These are phyloP conservation scores for Ochropleura plecta DNA, from an alignment of 2,888 invertebrate genomes.

Conservation along the genomic window DNA sequence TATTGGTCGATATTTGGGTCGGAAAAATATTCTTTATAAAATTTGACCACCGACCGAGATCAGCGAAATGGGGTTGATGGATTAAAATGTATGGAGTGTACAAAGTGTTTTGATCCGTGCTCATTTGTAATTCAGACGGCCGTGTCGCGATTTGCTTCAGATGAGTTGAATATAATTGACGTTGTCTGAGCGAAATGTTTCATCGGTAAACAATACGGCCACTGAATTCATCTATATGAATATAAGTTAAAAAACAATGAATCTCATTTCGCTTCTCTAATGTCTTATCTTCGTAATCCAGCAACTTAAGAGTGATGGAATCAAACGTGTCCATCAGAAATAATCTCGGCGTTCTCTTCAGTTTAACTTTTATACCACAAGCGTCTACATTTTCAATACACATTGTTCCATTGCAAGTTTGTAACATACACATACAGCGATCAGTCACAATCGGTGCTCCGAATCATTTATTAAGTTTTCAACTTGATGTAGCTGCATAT, in stretches of 20 bases:
- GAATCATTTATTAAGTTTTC: constrained; percentile 29
- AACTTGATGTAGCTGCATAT: constrained; percentile 27
- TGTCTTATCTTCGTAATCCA: neutral
- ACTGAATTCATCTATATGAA: constrained; percentile 59
- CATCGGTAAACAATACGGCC: constrained; percentile 65
- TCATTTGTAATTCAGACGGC: constrained; percentile 76
- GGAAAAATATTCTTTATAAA: too few species aligned
- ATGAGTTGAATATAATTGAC: constrained; percentile 69
- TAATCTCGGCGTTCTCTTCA: constrained; percentile 14
- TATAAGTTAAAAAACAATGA: neutral
- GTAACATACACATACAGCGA: constrained; percentile 17
- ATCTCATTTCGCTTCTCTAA: neutral
- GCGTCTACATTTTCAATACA: constrained; percentile 10
- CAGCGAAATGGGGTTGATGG: constrained; percentile 51
- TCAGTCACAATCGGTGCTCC: constrained; percentile 16
- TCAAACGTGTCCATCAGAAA: constrained; percentile 7
- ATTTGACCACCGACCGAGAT: constrained; percentile 30
- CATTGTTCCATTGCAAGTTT: constrained; percentile 15
- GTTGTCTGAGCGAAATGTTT: constrained; percentile 71
- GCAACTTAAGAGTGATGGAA: neutral
- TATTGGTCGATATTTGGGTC: too few species aligned
- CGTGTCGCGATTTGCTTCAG: constrained; percentile 61
- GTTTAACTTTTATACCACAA: constrained; percentile 14
- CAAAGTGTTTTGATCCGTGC: constrained; percentile 67
- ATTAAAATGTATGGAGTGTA: constrained; percentile 63